A percentile compares a stretch with the other conserved stretches of the same genome.
phyloP scores from a whole-genome alignment of 23 tunicate species.

The Botrylloides violaceus region DNA sequence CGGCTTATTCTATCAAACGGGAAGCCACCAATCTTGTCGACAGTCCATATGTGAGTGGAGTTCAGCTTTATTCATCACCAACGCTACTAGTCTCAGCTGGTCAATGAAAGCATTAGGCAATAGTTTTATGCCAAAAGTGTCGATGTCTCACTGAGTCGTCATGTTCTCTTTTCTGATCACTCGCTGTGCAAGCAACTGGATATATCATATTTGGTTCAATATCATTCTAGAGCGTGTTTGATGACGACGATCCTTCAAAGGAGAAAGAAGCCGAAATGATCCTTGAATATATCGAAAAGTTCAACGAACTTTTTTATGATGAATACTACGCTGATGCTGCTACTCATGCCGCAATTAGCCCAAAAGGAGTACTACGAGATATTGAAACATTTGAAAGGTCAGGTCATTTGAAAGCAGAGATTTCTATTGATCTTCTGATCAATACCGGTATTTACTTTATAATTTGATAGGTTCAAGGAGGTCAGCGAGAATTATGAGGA shows the following conservation, averaged over 20 bases:
- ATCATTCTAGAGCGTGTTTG: slow-evolving; percentile 24
- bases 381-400: slow-evolving; percentile 67
- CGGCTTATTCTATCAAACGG: slow-evolving; percentile 11
- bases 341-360: slow-evolving; percentile 90
- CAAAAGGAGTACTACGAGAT: slow-evolving; percentile 64
- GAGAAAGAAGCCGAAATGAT: slow-evolving; percentile 92
- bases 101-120: too few species aligned
- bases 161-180: too few species aligned
- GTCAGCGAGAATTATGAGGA: slow-evolving; percentile 36
- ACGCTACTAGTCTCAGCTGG: too few species aligned
- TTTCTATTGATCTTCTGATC: background rate
- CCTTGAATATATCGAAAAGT: slow-evolving; percentile 82
- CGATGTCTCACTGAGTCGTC: too few species aligned
- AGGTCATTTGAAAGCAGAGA: too few species aligned
- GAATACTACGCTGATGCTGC: slow-evolving; percentile 62
- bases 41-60: slow-evolving; percentile 8
- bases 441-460: background rate
- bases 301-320: slow-evolving; percentile 66
- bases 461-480: slow-evolving; percentile 43
- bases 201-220: background rate
- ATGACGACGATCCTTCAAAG: slow-evolving; percentile 69
- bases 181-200: too few species aligned
- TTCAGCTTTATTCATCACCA: too few species aligned
- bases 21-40: slow-evolving; percentile 4
- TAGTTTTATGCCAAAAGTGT: too few species aligned